Base-by-base conservation (phyloP, 2,888 invertebrate species). In the Apotomis capreana region DNA sequence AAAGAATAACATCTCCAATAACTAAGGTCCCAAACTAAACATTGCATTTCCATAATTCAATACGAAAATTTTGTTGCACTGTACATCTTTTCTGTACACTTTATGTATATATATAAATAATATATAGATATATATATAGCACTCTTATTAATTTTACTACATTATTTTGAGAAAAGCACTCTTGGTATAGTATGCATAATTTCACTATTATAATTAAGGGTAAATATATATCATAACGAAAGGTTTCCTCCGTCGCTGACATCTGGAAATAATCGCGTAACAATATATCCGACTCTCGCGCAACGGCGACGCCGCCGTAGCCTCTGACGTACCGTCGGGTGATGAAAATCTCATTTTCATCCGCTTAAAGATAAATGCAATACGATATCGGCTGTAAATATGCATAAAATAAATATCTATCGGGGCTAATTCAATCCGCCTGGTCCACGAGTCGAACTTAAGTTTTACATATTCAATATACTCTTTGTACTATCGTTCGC, bases 371-470 rank as follows among this genome's bases (percentile, higher is more conserved):
- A 86, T 90, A 91, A 91, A 91, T 90, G 91, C 91, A 89, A 84
- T 82, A 84, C 79, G 83, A 86, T 82, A 86, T 84, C 85, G 84
- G 85, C 84, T 88, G 88, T 83, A 85, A 86, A 88, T 87, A 88
- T 87, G 87, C 86, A 85, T 86, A 89, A 88, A 89, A 91, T 90
- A 91, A 88, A 89, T 89, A 90, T 90, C 84, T 86, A 89, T 86
- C 85, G 86, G 88, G 85, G 86, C 89, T 88, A 87, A 84, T 84
- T 84, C 83, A 80, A 84, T 86, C 84, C 84, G 88, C 87, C 85
- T 90, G 92, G 92, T 92, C 92, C 92, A 85, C 91, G 84, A 84
- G 87, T 87, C 87, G 86, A 87, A 85, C 89, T 90, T 89, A 89
- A 85, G 85, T 82, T 86, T 86, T 86, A 89, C 84, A 87, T 87